Conservation (phyloP, 2,888 invertebrate species). For the Nyleta sp. region DNA sequence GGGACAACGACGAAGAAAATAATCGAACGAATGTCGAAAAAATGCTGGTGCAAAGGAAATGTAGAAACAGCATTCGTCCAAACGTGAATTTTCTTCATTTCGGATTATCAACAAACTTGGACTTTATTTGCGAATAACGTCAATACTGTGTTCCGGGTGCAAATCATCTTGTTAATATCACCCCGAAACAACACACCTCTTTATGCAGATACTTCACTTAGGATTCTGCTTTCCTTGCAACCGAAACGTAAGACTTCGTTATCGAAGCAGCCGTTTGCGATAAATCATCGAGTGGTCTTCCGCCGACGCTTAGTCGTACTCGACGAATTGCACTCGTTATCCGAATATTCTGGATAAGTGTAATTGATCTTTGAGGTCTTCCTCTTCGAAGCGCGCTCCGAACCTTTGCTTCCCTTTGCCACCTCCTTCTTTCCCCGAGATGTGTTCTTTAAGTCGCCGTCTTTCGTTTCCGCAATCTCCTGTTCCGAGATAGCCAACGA, state of each 20-base stretch:
- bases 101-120: neutral
- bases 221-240: neutral
- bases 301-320: constrained; percentile 67
- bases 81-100: no score
- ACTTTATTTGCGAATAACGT: constrained; percentile 10
- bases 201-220: neutral
- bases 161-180: neutral
- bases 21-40: no score
- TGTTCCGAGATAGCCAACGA: neutral
- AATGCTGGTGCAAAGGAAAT: no score
- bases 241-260: constrained; percentile 10
- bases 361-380: constrained; percentile 78
- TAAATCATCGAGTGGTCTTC: constrained; percentile 77
- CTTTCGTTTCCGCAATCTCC: neutral
- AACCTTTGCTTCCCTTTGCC: constrained; percentile 63
- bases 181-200: neutral
- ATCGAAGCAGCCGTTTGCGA: constrained; percentile 39
- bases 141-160: neutral
- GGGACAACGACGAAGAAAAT: no score
- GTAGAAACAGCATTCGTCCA: no score
- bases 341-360: constrained; percentile 73
- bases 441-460: constrained; percentile 5
- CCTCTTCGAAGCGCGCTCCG: constrained; percentile 78
- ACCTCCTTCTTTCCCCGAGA: constrained; percentile 36
- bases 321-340: neutral